Base-by-base conservation (phyloP, 2,113 vertebrate species). In the Shinisaurus crocodilurus region DNA sequence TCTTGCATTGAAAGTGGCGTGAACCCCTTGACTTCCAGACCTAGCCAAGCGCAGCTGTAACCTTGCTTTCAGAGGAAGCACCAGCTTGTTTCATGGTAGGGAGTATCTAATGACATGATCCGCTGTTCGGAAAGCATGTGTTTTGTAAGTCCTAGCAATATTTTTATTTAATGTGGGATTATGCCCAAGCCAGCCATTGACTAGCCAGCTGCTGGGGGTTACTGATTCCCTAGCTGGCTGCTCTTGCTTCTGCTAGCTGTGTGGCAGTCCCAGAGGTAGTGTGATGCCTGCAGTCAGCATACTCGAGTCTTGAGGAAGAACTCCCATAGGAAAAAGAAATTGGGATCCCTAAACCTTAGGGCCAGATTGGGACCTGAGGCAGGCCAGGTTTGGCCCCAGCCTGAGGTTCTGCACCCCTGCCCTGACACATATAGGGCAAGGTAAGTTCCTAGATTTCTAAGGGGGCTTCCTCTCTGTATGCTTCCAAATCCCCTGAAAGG, bases 51-150 rank as follows among this genome's bases (percentile, higher is more conserved):
- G n/a, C 57, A 54, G 82, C 43, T 76, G 57, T 15, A 76, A 20
- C 23, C 60, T 77, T 63, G 57, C 3, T 85, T 80, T 69, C n/a
- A 32, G 12, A 34, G 63, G 60, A 69, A 67, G 6, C 43, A 50
- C 45, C 60, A 85, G 82, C 60, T 85, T 85, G 45, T 89, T 85
- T 85, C 29, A 10, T 85, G 60, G 25, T 85, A 79, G 70, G 45
- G 60, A 57, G 85, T 23, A 54, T 69, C 60, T 57, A 54, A 54
- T 54, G 43, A 54, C 75, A 69, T 43, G 74, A 85, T 69, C 60
- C 25, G 3, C 10, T 12, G 40, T 23, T 79, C 74, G 69, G 60
- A 69, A 85, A 70, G n/a, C 45, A 16, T 12, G 29, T 15, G 25
- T 79, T 40, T 70, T 7, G 2, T 20, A 37, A 79, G 6, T 54